A percentile compares a stretch with the other conserved stretches of the same genome.
These are phyloP conservation scores for Hippocampus comes DNA, from an alignment of 2,113 vertebrate species.

Conservation along the genomic window DNA sequence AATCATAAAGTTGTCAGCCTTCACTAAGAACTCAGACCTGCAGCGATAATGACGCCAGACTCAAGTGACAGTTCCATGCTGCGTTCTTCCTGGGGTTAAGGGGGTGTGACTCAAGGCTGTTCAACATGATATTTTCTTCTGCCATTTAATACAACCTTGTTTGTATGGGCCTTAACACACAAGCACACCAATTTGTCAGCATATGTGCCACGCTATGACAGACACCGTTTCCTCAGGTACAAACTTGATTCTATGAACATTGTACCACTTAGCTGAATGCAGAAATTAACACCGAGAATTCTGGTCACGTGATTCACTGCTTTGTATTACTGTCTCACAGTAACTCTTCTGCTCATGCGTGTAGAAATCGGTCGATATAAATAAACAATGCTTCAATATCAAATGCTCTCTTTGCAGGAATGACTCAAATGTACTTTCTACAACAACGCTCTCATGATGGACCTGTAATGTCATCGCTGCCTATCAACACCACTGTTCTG, in stretches of 20 bases:
- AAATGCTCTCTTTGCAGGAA: conserved; percentile 71
- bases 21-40: conserved; percentile 49
- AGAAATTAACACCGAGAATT: conserved; percentile 48
- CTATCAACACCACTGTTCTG: conserved; percentile 75
- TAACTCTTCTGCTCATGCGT: conserved; percentile 69
- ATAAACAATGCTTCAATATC: conserved; percentile 44
- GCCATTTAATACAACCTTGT: conserved; percentile 50
- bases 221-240: conserved; percentile 51
- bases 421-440: conserved; percentile 69
- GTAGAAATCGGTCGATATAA: conserved; percentile 42
- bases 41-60: conserved; percentile 61
- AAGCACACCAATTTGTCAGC: conserved; percentile 72
- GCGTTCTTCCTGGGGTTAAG: conserved; percentile 61
- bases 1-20: conserved; percentile 62
- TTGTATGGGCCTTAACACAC: conserved; percentile 49
- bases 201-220: conserved; percentile 67
- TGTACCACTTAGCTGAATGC: conserved; percentile 37
- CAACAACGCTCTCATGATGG: conserved; percentile 68
- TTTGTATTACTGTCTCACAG: conserved; percentile 37
- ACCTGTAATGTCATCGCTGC: conserved; percentile 79
- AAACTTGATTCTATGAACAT: conserved; percentile 34
- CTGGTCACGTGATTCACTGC: conserved; percentile 46
- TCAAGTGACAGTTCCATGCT: conserved; percentile 60
- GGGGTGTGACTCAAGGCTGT: conserved; percentile 55
- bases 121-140: conserved; percentile 42